These are phyloP conservation scores for Crocuta crocuta DNA, from an alignment of 2,113 vertebrate genomes.

Conservation along the genomic window DNA sequence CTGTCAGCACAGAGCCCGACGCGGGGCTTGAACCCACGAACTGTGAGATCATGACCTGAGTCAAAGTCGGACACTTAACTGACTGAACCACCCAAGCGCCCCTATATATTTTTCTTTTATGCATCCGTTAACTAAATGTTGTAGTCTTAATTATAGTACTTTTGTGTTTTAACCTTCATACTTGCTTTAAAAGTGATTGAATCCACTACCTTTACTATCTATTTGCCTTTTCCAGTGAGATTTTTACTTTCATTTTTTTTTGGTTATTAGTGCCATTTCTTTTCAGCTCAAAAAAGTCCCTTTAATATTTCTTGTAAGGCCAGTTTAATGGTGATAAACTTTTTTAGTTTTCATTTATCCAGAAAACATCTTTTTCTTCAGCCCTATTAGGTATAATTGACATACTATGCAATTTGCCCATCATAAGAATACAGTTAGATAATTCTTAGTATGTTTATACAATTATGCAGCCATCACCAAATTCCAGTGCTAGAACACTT, in stretches of 20 bases:
- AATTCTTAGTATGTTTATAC: background rate
- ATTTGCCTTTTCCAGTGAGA: background rate
- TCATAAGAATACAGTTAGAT: background rate
- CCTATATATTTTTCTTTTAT: background rate
- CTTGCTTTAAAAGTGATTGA: background rate
- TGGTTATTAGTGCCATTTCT: background rate
- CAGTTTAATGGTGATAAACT: background rate
- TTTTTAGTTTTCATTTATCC: background rate
- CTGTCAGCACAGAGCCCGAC: too few relatives aligned
- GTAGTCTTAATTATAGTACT: background rate
- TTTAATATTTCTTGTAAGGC: background rate
- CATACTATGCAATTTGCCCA: background rate
- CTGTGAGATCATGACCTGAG: too few relatives aligned
- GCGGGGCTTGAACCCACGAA: too few relatives aligned
- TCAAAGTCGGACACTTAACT: too few relatives aligned
- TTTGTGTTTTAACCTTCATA: background rate
- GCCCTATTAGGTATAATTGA: background rate
- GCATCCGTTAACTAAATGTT: background rate
- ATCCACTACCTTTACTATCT: background rate
- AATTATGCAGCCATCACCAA: background rate
- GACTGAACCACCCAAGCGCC: too few relatives aligned
- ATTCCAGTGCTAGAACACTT: background rate
- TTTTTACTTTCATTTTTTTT: background rate
- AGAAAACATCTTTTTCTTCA: background rate
- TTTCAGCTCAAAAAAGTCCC: background rate